Evolutionary conservation across 2,113 vertebrate genomes (phyloP).

Genomic region (Urocitellus parryii): DNA sequence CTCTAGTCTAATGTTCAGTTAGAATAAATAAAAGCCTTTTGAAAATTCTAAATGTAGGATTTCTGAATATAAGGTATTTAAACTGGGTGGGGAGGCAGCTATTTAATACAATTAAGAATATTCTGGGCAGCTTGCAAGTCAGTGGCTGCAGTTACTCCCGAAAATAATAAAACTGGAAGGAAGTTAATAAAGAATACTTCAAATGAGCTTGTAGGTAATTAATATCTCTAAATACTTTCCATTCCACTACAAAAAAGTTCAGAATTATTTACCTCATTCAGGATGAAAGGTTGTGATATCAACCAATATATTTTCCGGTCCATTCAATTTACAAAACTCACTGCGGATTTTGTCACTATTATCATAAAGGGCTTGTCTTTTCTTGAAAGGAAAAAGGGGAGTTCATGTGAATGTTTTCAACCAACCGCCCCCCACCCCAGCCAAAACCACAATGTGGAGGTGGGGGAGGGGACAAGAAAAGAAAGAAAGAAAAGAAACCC

Average conservation of each 20-base stretch:
- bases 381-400: slow-evolving; percentile 69
- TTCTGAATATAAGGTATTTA: slow-evolving; percentile 63
- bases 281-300: slow-evolving; percentile 58
- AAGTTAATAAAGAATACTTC: slow-evolving; percentile 85
- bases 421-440: slow-evolving; percentile 63
- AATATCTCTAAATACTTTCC: slow-evolving; percentile 83
- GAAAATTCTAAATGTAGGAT: not conserved
- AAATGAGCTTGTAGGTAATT: slow-evolving; percentile 84
- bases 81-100: not conserved
- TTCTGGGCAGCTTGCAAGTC: slow-evolving; percentile 59
- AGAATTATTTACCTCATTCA: slow-evolving; percentile 79
- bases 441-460: slow-evolving; percentile 72
- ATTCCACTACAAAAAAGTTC: slow-evolving; percentile 73
- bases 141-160: slow-evolving; percentile 75
- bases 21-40: slow-evolving; percentile 75
- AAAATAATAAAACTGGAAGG: slow-evolving; percentile 67
- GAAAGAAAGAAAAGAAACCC: slow-evolving; percentile 66
- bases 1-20: slow-evolving; percentile 71
- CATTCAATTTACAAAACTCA: slow-evolving; percentile 78
- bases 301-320: slow-evolving; percentile 77
- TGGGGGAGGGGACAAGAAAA: not conserved
- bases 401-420: slow-evolving; percentile 75
- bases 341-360: slow-evolving; percentile 81
- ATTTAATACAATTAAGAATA: slow-evolving; percentile 79
- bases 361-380: slow-evolving; percentile 77